Evolutionary conservation across 2,113 vertebrate species (phyloP).

Genomic region (Vidua macroura): DNA sequence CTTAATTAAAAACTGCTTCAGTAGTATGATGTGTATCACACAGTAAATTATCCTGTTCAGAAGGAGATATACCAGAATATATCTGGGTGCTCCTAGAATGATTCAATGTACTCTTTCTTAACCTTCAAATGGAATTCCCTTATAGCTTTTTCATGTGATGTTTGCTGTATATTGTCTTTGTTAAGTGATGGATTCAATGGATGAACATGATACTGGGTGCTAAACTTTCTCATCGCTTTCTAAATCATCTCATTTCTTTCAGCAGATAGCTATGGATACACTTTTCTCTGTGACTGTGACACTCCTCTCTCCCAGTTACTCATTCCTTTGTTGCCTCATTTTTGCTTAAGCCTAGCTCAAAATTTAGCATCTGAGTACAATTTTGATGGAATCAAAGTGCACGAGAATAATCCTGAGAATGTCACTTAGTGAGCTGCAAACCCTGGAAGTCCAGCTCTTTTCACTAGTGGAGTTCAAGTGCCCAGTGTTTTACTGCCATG

Average conservation of each 20-base stretch:
- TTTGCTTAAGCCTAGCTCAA: neutral
- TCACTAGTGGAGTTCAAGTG: neutral
- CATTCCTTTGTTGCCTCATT: neutral
- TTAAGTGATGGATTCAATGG: neutral
- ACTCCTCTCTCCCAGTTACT: neutral
- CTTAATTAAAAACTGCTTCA: neutral
- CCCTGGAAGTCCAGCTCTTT: neutral
- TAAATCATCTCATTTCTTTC: slow-evolving; percentile 2
- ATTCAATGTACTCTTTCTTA: neutral
- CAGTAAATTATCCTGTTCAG: neutral
- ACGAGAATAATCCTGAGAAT: neutral
- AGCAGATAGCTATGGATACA: neutral
- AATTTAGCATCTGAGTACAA: neutral
- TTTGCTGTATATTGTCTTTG: neutral
- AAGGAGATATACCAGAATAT: neutral
- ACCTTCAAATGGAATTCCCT: neutral
- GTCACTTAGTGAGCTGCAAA: neutral
- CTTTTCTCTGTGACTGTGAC: neutral
- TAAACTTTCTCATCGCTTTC: neutral
- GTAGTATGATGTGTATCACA: neutral
- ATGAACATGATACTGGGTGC: neutral
- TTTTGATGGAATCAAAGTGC: neutral
- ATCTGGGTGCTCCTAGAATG: neutral
- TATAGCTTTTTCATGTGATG: neutral
- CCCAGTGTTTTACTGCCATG: accelerated